phyloP scores from a whole-genome alignment of 2,797 vertebrate species.

The Sebastolobus altivelis region DNA sequence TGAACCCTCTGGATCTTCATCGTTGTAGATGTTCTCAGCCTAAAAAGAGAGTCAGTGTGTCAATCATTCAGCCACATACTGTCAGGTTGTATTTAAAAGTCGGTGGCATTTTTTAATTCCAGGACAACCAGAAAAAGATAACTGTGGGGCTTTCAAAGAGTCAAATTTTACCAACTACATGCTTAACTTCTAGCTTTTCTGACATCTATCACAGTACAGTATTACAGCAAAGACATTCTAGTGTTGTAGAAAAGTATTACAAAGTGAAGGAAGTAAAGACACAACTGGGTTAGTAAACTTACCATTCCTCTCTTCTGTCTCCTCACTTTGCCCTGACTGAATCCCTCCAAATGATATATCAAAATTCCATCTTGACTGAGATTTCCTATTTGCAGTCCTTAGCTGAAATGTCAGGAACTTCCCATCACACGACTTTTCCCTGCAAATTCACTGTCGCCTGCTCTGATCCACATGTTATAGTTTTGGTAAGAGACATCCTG shows the following conservation, averaged over 20 bases:
- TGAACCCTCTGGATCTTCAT: slow-evolving; percentile 93
- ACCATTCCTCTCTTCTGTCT: slow-evolving; percentile 8
- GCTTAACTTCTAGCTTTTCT: background rate
- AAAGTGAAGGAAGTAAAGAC: background rate
- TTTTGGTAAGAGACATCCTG: background rate
- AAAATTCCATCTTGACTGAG: background rate
- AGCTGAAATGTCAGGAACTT: background rate
- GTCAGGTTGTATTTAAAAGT: background rate
- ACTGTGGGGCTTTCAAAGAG: background rate
- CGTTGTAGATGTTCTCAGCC: slow-evolving; percentile 98
- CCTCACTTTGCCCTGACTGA: slow-evolving; percentile 16
- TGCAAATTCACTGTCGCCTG: background rate
- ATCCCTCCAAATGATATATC: slow-evolving; percentile 4
- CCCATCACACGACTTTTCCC: background rate
- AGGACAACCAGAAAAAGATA: background rate
- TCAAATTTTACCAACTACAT: background rate
- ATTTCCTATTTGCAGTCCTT: background rate
- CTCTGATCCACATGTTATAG: background rate
- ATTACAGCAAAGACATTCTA: background rate
- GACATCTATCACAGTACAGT: background rate
- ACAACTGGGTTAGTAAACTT: background rate
- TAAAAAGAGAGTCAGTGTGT: slow-evolving; percentile 60
- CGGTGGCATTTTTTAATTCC: background rate
- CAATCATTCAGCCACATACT: background rate
- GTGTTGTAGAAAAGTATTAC: background rate